Evolutionary conservation across 2,888 invertebrate species (phyloP).

Genomic region (Ommatoiulus sabulosus): DNA sequence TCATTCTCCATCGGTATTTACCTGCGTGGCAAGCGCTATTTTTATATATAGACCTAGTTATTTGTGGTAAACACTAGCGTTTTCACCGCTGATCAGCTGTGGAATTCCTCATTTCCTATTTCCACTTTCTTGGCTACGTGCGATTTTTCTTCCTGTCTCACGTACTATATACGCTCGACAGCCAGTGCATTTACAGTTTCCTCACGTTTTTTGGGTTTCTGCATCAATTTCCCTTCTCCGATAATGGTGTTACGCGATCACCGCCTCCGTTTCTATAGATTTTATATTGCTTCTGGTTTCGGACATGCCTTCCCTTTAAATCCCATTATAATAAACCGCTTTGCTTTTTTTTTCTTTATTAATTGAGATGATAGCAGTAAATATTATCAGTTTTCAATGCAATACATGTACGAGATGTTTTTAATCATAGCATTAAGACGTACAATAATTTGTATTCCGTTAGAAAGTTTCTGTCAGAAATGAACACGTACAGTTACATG

Average conservation of each 20-base stretch:
- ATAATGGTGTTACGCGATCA: neutral
- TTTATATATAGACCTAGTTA: neutral
- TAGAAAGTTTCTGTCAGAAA: too few relatives aligned
- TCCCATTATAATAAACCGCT: too few relatives aligned
- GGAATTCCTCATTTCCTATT: neutral
- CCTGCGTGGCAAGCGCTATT: neutral
- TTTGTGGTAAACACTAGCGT: neutral
- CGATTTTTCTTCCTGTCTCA: neutral
- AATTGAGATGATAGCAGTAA: too few relatives aligned
- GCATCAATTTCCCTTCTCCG: neutral
- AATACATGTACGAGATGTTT: too few relatives aligned
- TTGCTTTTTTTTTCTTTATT: too few relatives aligned
- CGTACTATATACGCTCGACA: neutral
- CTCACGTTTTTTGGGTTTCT: neutral
- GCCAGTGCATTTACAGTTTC: neutral
- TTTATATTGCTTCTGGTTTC: neutral
- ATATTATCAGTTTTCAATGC: too few relatives aligned
- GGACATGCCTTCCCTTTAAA: neutral
- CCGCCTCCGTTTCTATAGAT: neutral
- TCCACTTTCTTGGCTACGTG: neutral
- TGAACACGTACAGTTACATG: too few relatives aligned
- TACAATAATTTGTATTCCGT: too few relatives aligned
- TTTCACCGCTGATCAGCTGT: too few relatives aligned
- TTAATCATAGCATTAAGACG: too few relatives aligned
- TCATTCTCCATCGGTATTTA: neutral